Conservation (phyloP, 2,888 invertebrate genomes). For the Tholera decimalis region DNA sequence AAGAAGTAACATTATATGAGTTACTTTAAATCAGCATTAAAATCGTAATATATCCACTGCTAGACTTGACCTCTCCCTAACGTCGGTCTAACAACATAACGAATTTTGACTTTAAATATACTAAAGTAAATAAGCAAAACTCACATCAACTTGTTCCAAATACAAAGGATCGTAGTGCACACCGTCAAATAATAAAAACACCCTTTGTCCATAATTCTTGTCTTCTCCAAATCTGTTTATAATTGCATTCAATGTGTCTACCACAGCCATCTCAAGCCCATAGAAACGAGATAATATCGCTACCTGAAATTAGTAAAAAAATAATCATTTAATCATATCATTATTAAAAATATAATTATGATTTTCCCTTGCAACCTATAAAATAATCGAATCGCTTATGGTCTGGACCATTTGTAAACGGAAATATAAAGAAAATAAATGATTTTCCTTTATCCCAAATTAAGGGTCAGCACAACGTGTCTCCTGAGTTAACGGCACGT, state of each 20-base stretch:
- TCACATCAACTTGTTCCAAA: slow-evolving; percentile 95
- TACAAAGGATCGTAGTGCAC: slow-evolving; percentile 99
- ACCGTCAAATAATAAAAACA: slow-evolving; percentile 98
- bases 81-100: no score
- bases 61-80: background rate
- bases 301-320: slow-evolving; percentile 86
- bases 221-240: slow-evolving; percentile 99
- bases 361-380: no score
- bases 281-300: slow-evolving; percentile 97
- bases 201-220: slow-evolving; percentile 95
- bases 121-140: slow-evolving; percentile 69
- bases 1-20: no score
- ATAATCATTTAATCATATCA: no score
- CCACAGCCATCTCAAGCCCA: slow-evolving; percentile 97
- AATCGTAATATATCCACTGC: background rate
- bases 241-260: slow-evolving; percentile 97
- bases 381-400: no score
- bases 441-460: no score
- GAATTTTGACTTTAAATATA: background rate
- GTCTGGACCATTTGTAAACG: no score
- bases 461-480: no score
- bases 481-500: no score
- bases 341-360: no score
- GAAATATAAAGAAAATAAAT: no score
- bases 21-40: background rate